Percentiles rank a stretch among this genome's conserved stretches.
phyloP scores from a whole-genome alignment of 2,888 invertebrate genomes.

The Doris montereyensis region DNA sequence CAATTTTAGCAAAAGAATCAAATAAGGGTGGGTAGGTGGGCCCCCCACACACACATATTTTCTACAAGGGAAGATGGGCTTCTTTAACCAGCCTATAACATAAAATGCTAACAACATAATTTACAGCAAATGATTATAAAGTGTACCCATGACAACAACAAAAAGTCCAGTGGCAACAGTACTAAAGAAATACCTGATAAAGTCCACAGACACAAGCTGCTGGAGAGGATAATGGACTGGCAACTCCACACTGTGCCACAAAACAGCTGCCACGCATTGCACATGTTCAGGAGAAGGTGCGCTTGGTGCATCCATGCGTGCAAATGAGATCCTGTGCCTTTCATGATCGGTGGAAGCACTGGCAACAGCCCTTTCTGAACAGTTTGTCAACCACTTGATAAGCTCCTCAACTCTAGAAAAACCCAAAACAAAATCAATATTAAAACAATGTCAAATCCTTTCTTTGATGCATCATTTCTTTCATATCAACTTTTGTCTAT shows the following conservation, averaged over 20 bases:
- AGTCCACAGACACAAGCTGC: slow-evolving; percentile 81
- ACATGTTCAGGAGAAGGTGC: slow-evolving; percentile 69
- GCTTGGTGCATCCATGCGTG: slow-evolving; percentile 45
- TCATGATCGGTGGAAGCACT: too few species aligned
- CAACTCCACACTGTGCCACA: slow-evolving; percentile 78
- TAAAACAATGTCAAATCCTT: too few species aligned
- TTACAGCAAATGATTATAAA: too few species aligned
- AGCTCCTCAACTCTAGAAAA: slow-evolving; percentile 72
- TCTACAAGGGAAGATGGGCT: neutral
- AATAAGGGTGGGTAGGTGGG: neutral
- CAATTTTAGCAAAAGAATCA: slow-evolving; percentile 6
- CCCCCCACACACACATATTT: neutral
- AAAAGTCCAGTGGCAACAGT: too few species aligned
- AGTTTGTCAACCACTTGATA: slow-evolving; percentile 82
- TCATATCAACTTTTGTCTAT: too few species aligned
- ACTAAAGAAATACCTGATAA: slow-evolving; percentile 84
- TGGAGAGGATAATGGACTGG: slow-evolving; percentile 76
- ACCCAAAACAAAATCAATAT: slow-evolving; percentile 36
- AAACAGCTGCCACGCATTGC: slow-evolving; percentile 86
- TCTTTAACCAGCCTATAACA: neutral
- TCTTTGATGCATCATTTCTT: too few species aligned
- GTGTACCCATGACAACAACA: too few species aligned
- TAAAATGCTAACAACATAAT: neutral
- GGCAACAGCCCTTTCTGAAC: too few species aligned
- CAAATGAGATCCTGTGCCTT: slow-evolving; percentile 30